phyloP scores from a whole-genome alignment of 2,113 vertebrate genomes.

The Seriola quinqueradiata region DNA sequence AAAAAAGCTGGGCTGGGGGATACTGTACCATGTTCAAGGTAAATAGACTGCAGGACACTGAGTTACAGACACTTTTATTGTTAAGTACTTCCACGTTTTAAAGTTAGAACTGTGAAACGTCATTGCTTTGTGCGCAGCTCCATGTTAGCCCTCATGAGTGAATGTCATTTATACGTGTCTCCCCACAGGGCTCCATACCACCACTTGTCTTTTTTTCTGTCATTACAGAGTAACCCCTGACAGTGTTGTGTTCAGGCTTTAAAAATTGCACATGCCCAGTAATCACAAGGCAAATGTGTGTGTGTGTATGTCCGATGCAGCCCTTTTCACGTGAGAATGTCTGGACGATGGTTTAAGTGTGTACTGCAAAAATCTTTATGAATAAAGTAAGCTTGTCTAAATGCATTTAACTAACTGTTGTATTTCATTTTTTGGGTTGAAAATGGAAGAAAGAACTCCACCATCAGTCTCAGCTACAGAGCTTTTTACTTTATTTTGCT shows the following conservation, averaged over 20 bases:
- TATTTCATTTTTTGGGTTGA: background rate
- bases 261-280: slow-evolving; percentile 65
- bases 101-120: slow-evolving; percentile 49
- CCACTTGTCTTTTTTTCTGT: slow-evolving; percentile 61
- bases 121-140: slow-evolving; percentile 47
- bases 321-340: slow-evolving; percentile 62
- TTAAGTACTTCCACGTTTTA: slow-evolving; percentile 45
- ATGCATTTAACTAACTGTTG: slow-evolving; percentile 26
- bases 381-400: slow-evolving; percentile 79
- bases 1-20: slow-evolving; percentile 28
- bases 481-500: slow-evolving; percentile 78
- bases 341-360: slow-evolving; percentile 43
- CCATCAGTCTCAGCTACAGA: slow-evolving; percentile 41
- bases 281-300: slow-evolving; percentile 55
- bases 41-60: slow-evolving; percentile 27
- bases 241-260: slow-evolving; percentile 70
- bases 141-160: slow-evolving; percentile 38
- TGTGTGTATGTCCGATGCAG: slow-evolving; percentile 35
- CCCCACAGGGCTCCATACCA: slow-evolving; percentile 36
- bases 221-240: slow-evolving; percentile 45
- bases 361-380: slow-evolving; percentile 74
- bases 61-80: slow-evolving; percentile 40
- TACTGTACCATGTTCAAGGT: background rate
- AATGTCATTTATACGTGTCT: slow-evolving; percentile 44
- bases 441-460: background rate